A percentile compares a stretch with the other conserved stretches of the same genome.
These are phyloP conservation scores for Himalopsyche kuldschensis DNA, from an alignment of 2,888 invertebrate species.

Conservation along the genomic window DNA sequence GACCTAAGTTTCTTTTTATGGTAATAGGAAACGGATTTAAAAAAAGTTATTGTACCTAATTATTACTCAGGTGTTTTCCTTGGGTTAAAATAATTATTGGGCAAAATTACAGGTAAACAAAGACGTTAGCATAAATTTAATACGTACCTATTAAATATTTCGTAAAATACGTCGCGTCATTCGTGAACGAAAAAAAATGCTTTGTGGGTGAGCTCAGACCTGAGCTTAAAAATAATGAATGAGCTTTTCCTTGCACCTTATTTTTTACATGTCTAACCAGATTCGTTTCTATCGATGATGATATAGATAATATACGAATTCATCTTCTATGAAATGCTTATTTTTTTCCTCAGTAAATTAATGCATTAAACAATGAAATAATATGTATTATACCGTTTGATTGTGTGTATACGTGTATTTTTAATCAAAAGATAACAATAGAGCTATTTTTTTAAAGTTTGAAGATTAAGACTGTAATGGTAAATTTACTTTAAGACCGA, in stretches of 20 bases:
- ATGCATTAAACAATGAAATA: no score
- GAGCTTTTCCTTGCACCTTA: neutral
- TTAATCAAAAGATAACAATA: no score
- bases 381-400: no score
- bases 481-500: no score
- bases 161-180: neutral
- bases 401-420: no score
- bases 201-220: neutral
- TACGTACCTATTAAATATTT: neutral
- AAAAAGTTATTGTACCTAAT: neutral
- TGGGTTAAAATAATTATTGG: neutral
- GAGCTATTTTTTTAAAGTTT: no score
- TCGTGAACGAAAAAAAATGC: neutral
- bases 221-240: neutral
- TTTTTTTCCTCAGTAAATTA: no score
- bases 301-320: no score
- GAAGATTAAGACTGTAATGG: no score
- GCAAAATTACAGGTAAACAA: constrained; percentile 1
- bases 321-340: no score
- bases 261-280: neutral
- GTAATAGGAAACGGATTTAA: neutral
- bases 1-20: neutral
- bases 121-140: neutral
- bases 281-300: no score
- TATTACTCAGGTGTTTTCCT: neutral